phyloP scores from a whole-genome alignment of 2,888 invertebrate genomes.

The Biston stratarius region DNA sequence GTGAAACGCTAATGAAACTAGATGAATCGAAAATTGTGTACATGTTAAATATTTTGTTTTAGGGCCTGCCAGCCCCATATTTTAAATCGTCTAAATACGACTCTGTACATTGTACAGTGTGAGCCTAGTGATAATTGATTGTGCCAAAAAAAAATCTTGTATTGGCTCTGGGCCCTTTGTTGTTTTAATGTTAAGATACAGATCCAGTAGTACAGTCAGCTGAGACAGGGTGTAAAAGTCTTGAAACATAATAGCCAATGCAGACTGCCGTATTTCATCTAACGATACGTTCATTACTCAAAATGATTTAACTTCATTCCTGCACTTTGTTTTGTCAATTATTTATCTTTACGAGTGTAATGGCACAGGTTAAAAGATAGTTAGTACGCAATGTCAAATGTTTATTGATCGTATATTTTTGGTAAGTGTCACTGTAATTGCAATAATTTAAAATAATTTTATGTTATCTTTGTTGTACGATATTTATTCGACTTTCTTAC shows the following conservation, averaged over 20 bases:
- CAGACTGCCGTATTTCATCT: constrained; percentile 39
- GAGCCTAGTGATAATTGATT: too few species aligned
- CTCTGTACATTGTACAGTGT: too few species aligned
- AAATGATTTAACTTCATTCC: constrained; percentile 49
- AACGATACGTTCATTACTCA: constrained; percentile 48
- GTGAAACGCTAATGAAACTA: too few species aligned
- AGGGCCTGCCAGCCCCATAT: too few species aligned
- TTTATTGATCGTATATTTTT: constrained; percentile 41
- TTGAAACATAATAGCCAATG: constrained; percentile 48
- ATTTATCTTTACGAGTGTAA: constrained; percentile 42
- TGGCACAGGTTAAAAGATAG: constrained; percentile 2
- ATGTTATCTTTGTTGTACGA: constrained; percentile 16
- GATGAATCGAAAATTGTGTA: too few species aligned
- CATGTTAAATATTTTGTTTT: too few species aligned
- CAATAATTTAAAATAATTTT: constrained; percentile 25
- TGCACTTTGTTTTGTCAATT: constrained; percentile 44
- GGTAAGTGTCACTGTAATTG: constrained; percentile 33
- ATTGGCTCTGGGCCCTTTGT: not conserved
- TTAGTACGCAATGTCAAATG: constrained; percentile 20
- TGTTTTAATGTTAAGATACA: too few species aligned
- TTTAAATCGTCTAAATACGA: too few species aligned
- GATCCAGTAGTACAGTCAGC: not conserved
- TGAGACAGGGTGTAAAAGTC: constrained; percentile 10
- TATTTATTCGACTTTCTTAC: constrained; percentile 16
- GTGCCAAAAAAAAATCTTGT: too few species aligned